Conservation (phyloP, 2,888 invertebrate species). For the Catocala sponsa region DNA sequence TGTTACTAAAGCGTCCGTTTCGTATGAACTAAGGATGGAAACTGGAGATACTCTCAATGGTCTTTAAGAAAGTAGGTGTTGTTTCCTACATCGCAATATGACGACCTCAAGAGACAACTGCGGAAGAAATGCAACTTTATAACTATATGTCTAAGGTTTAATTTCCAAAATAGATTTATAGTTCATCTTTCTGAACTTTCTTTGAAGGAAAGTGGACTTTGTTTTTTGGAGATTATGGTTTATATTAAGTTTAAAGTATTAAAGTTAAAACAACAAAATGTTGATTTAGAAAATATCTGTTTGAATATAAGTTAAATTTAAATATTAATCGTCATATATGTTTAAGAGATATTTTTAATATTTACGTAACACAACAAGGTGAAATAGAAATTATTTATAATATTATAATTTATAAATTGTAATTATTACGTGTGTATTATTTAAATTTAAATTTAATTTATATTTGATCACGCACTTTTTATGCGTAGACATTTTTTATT, state of each 20-base stretch:
- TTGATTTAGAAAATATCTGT: constrained; percentile 48
- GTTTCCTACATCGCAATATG: constrained; percentile 32
- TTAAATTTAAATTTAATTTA: not conserved
- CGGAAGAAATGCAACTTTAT: not conserved
- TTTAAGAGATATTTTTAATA: constrained; percentile 43
- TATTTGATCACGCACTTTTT: too few species aligned
- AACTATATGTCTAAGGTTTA: not conserved
- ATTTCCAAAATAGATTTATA: not conserved
- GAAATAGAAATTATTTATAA: constrained; percentile 7
- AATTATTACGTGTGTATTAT: constrained; percentile 7
- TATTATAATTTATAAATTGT: constrained; percentile 3
- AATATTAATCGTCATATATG: constrained; percentile 43
- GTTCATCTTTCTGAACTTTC: not conserved
- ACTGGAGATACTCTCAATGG: constrained; percentile 22
- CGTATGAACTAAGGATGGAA: constrained; percentile 18
- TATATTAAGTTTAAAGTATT: constrained; percentile 4
- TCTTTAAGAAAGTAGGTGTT: constrained; percentile 49
- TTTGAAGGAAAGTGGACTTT: constrained; percentile 16
- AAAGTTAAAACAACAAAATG: constrained; percentile 28
- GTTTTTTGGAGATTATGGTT: not conserved
- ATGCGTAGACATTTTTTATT: too few species aligned
- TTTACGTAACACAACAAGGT: constrained; percentile 34
- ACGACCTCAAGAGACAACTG: constrained; percentile 18
- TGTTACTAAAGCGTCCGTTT: constrained; percentile 22
- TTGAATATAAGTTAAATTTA: constrained; percentile 40